phyloP scores from a whole-genome alignment of 2,797 vertebrate genomes.

The Protosalanx chinensis region DNA sequence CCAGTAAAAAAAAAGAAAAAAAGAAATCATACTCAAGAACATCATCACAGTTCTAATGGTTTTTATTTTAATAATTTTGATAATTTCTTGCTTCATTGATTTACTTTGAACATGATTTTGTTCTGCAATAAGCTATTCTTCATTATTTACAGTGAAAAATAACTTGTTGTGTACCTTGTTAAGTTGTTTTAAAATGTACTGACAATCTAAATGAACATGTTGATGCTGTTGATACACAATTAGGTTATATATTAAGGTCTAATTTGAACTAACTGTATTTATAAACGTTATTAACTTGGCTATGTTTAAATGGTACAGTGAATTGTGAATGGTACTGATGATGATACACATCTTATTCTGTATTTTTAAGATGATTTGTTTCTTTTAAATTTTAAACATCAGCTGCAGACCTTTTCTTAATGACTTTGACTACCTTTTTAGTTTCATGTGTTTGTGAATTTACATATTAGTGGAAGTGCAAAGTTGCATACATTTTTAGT shows the following conservation, averaged over 20 bases:
- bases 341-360: slow-evolving; percentile 11
- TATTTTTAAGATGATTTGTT: slow-evolving; percentile 19
- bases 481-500: slow-evolving; percentile 58
- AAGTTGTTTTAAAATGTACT: slow-evolving; percentile 11
- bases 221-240: slow-evolving; percentile 24
- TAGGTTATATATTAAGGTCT: slow-evolving; percentile 15
- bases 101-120: slow-evolving; percentile 26
- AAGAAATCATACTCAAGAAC: not conserved
- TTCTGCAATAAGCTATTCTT: slow-evolving; percentile 21
- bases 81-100: not conserved
- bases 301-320: slow-evolving; percentile 58
- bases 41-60: too few relatives aligned
- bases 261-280: slow-evolving; percentile 40
- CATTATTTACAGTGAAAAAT: slow-evolving; percentile 10
- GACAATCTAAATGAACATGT: slow-evolving; percentile 1
- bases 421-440: slow-evolving; percentile 20
- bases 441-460: slow-evolving; percentile 49
- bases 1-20: too few relatives aligned
- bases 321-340: slow-evolving; percentile 57
- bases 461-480: slow-evolving; percentile 32
- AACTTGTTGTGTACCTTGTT: slow-evolving; percentile 27
- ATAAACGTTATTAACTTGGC: slow-evolving; percentile 50
- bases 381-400: not conserved
- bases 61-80: not conserved
- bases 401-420: slow-evolving; percentile 49